Evolutionary conservation across 2,888 invertebrate species (phyloP), one percentile per base, ranked within the genome.

Genomic region (Meandrusa payeni): DNA sequence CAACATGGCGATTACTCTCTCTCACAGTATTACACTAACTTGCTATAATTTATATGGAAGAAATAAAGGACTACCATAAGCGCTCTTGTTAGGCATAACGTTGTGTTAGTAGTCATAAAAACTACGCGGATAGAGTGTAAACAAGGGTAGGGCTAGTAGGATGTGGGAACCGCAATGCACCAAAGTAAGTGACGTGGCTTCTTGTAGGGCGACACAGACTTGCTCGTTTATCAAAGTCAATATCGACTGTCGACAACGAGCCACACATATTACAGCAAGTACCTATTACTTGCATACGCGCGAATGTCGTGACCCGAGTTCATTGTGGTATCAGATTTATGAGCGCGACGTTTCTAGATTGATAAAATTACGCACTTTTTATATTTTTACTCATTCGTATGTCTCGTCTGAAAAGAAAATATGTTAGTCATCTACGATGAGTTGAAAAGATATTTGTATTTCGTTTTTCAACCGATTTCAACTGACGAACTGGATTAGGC

Each of bases 171-270:
- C 80, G 83, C 83, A 83, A 76, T 86, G 86, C 85, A 87, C 83
- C 85, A 85, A 79, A 82, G 73, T 69, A 68, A 63, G 74, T 83
- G 85, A 85, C 82, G 81, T 72, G 69, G 82, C 80, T 79, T 59
- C 81, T 80, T 73, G 66, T 70, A 71, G 76, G 76, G 77, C 76
- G 82, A 83, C 85, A 82, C 68, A 76, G 72, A 69, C 69, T 72
- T 54, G 70, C 71, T 85, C 86, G 76, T 85, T 86, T 85, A 83
- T 83, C 85, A 87, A 82, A 85, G 86, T 83, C 85, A 81, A 82
- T 85, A 85, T 85, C 80, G 80, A 68, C 81, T 80, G 79, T 73
- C 79, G 74, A 65, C 75, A 70, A 68, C 64, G 60, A 66, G 60
- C 73, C 71, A 71, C 64, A 69, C 66, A 72, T 73, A 74, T 67